Evolutionary conservation across 2,888 invertebrate genomes (phyloP), one percentile per base, ranked within the genome.

Genomic region (Idaea dimidiata): DNA sequence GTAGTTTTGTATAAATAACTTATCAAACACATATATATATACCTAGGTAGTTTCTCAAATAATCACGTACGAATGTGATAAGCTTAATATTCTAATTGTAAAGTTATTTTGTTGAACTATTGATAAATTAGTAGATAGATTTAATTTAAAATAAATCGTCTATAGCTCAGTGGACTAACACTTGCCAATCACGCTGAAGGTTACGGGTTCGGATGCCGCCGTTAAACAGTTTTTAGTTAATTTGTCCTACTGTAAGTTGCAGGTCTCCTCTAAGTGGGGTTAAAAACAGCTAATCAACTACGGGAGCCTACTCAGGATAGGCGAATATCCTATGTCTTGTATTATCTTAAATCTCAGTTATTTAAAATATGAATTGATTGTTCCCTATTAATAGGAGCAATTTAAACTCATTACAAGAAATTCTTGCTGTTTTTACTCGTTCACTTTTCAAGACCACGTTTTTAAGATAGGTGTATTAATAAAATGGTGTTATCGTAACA

Each of bases 361-460:
- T 24, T 24, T 24, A 24, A 24, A 14, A 43, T 2, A 14, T 43
- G 0, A 8, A 43, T 8, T 10, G 3, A 43, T 8, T 3, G 10
- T 14, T 6, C 32, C 10, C 7, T 43, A 14, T 0, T 43, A 14
- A 8, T 10, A 43, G 10, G 43, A 10, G 6, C 43, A 43, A 43
- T 43, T 43, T 43, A 43, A 43, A 43, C 43, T 43, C 43, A 43
- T 43, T 43, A 43, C 43, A 43, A 43, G 43, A 43, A 43, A 43
- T 10, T 14, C 8, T 5, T 43, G 14, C 43, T 8, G 10, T 43
- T 43, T 32, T 2, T 8, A 32, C 10, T n/a, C n/a, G n/a, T n/a
- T n/a, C n/a, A n/a, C 7, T 32, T 4, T 14, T 43, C 43, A 43
- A 43, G 43, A 43, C 8, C 43, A 43, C 10, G 10, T 10, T 43